Conservation (phyloP, 2,797 vertebrate genomes). For the Artibeus lituratus region DNA sequence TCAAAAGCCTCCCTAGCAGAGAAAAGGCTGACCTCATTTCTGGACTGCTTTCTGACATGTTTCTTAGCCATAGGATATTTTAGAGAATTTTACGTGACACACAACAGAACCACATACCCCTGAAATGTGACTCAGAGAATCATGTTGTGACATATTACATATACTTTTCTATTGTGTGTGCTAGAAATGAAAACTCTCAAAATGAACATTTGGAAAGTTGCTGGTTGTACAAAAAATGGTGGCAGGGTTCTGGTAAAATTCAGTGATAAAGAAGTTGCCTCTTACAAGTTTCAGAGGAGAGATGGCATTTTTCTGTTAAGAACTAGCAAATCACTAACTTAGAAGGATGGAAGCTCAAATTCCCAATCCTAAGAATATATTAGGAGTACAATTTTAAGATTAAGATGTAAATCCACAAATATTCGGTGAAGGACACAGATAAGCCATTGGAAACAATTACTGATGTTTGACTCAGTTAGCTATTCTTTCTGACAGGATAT, state of each 20-base stretch:
- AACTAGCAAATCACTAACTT: neutral
- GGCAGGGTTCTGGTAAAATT: neutral
- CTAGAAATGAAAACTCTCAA: constrained; percentile 43
- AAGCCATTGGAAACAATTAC: constrained; percentile 22
- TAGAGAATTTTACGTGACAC: constrained; percentile 10
- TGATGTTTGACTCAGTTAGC: constrained; percentile 31
- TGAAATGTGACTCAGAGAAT: neutral
- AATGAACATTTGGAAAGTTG: constrained; percentile 19
- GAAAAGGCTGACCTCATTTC: constrained; percentile 7
- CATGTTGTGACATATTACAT: neutral
- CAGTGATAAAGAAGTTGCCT: neutral
- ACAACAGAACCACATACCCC: neutral
- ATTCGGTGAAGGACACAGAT: constrained; percentile 28
- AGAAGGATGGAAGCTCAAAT: neutral
- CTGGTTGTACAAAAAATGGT: neutral
- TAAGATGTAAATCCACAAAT: constrained; percentile 45
- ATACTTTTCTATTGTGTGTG: neutral
- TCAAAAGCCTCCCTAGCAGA: neutral
- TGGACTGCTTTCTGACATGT: neutral
- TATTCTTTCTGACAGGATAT: constrained; percentile 66
- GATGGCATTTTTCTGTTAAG: neutral
- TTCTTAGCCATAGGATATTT: constrained; percentile 3
- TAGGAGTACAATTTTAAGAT: constrained; percentile 34
- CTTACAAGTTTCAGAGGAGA: neutral
- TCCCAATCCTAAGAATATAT: neutral